Conservation (phyloP, 1,140 invertebrate genomes). For the Drosophila rhopaloa region DNA sequence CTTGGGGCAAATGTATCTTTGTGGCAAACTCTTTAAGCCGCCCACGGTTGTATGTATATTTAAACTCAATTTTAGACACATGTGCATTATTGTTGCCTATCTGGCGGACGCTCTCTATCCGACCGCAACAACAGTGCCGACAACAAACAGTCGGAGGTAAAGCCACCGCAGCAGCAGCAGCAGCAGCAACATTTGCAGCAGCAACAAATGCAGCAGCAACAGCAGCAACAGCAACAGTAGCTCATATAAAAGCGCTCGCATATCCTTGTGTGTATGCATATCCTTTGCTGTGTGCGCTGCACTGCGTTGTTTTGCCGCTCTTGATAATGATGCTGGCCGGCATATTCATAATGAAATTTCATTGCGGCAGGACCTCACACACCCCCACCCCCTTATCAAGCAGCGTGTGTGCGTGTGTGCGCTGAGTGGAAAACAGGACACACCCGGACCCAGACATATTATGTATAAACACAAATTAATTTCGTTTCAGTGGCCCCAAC, state of each 20-base stretch:
- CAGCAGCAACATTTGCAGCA: conserved; percentile 15
- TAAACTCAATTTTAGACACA: conserved; percentile 82
- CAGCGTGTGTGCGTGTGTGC: conserved; percentile 40
- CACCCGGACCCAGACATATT: conserved; percentile 73
- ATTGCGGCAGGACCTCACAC: conserved; percentile 66
- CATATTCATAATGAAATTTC: conserved; percentile 82
- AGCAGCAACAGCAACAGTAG: conserved; percentile 29
- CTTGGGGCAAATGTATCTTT: not conserved
- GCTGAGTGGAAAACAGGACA: conserved; percentile 55
- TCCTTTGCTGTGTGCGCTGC: conserved; percentile 72
- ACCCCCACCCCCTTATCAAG: not conserved
- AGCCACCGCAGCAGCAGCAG: conserved; percentile 72
- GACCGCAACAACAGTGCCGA: conserved; percentile 76
- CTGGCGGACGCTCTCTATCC: conserved; percentile 78
- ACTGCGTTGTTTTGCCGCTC: conserved; percentile 80
- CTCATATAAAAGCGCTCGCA: conserved; percentile 78
- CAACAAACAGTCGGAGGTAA: conserved; percentile 69
- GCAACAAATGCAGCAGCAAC: conserved; percentile 28
- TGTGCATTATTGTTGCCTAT: conserved; percentile 80
- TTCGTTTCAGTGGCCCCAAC: conserved; percentile 83
- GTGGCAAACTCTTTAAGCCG: conserved; percentile 1
- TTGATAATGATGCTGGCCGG: conserved; percentile 79
- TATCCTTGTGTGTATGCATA: conserved; percentile 70
- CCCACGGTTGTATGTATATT: conserved; percentile 66
- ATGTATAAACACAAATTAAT: conserved; percentile 84